Evolutionary conservation across 1,140 invertebrate genomes (phyloP).

Genomic region (Meloidogyne chitwoodi): DNA sequence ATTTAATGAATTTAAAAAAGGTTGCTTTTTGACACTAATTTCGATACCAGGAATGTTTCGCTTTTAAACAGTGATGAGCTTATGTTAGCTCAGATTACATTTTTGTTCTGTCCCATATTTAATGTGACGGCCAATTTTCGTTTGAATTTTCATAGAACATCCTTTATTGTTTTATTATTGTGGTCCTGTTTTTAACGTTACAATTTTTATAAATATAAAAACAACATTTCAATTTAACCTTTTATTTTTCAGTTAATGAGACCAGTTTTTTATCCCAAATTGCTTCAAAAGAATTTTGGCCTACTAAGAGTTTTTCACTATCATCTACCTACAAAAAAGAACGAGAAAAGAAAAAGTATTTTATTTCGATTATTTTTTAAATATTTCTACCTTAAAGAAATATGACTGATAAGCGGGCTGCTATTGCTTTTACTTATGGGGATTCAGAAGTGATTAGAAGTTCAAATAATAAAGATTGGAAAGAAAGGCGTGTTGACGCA

Average conservation of each 20-base stretch:
- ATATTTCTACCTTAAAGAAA: conserved; percentile 34
- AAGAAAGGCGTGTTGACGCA: background rate
- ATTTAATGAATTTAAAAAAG: conserved; percentile 49
- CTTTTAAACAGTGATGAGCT: background rate
- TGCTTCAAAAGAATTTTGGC: conserved; percentile 45
- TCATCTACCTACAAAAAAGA: conserved; percentile 27
- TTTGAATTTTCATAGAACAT: background rate
- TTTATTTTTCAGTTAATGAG: conserved; percentile 13
- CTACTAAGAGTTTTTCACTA: background rate
- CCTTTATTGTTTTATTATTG: too few relatives aligned
- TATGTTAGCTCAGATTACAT: too few relatives aligned
- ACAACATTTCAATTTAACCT: background rate
- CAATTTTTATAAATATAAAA: background rate
- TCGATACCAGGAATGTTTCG: background rate
- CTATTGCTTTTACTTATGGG: conserved; percentile 55
- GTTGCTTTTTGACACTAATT: conserved; percentile 8
- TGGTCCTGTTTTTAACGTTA: too few relatives aligned
- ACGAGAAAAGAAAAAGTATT: conserved; percentile 38
- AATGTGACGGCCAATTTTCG: too few relatives aligned
- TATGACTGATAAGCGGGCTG: conserved; percentile 40
- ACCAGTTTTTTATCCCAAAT: conserved; percentile 28
- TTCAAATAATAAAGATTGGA: background rate
- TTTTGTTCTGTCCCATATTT: too few relatives aligned
- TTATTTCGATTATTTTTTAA: conserved; percentile 23
- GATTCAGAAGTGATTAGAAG: conserved; percentile 34